Evolutionary conservation across 2,113 vertebrate genomes (phyloP), one percentile per base, ranked within the genome.

Genomic region (Rattus rattus): DNA sequence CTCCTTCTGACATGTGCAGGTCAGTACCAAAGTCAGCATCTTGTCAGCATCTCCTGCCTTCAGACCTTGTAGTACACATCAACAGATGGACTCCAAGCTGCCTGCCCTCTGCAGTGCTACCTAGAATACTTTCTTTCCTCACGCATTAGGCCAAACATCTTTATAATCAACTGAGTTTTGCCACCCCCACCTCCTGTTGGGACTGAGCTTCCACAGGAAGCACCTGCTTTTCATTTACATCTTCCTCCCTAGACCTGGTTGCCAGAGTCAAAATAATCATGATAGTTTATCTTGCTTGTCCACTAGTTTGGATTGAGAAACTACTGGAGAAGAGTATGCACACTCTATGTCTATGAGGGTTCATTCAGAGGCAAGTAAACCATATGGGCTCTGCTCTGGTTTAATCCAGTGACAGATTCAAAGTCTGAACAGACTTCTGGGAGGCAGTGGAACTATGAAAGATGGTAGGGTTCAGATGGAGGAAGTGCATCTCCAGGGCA

Each of bases 81-180:
- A 75, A 65, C 1, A 89, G 56, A 36, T 36, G 13, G 5, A 0
- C 43, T 56, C 69, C 20, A 72, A 26, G 33, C 61, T 90, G 54
- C 79, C 22, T 30, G 36, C 73, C 22, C 52, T 39, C 61, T 65
- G 9, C 30, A 88, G 20, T 2, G 65, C 9, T 88, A 56, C 22
- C 43, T 19, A 47, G 14, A 12, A 69, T 5, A 30, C 36, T 69
- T 16, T 3, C 36, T 73, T 72, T 49, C 76, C 16, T 92, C 33
- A 81, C 22, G 69, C 22, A 39, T 33, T 33, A 84, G 24, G 70
- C 39, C 76, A 76, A 56, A 22, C 19, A 20, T 49, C 30, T 93
- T 91, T 65, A 94, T 77, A 63, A 87, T 39, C 7, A 86, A 6
- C 54, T 67, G 93, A 72, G 49, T 61, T 73, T 96, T 65, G n/a